Evolutionary conservation across 2,797 vertebrate genomes (phyloP).

Genomic region (Sebastes minor): DNA sequence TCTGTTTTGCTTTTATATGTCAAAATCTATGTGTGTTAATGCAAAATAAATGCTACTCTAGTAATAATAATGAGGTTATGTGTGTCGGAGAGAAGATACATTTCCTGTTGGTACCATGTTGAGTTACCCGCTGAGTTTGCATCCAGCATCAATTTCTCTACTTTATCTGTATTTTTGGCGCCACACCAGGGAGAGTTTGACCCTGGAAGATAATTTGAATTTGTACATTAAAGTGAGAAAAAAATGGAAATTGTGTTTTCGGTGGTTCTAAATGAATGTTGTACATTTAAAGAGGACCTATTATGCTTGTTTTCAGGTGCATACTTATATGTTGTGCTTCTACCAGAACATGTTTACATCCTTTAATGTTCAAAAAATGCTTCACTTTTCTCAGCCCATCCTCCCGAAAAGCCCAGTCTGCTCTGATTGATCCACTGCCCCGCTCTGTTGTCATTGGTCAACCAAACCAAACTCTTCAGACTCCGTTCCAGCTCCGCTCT

Average conservation of each 20-base stretch:
- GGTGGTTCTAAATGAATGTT: not conserved
- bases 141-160: not conserved
- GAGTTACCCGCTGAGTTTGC: not conserved
- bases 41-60: conserved; percentile 61
- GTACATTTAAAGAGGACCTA: no score
- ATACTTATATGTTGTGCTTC: no score
- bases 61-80: conserved; percentile 10
- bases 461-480: no score
- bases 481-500: no score
- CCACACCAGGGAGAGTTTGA: not conserved
- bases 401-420: no score
- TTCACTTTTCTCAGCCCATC: no score
- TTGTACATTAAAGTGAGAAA: not conserved
- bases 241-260: not conserved
- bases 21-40: conserved; percentile 28
- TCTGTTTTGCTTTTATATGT: conserved; percentile 49
- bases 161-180: not conserved
- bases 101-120: not conserved
- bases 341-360: no score
- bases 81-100: not conserved
- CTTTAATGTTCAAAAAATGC: no score
- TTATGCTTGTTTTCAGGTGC: no score
- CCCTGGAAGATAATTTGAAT: not conserved
- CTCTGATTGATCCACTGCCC: no score
- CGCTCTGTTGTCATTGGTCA: no score